Conservation (phyloP, 2,113 vertebrate species). For the Cinclus cinclus region DNA sequence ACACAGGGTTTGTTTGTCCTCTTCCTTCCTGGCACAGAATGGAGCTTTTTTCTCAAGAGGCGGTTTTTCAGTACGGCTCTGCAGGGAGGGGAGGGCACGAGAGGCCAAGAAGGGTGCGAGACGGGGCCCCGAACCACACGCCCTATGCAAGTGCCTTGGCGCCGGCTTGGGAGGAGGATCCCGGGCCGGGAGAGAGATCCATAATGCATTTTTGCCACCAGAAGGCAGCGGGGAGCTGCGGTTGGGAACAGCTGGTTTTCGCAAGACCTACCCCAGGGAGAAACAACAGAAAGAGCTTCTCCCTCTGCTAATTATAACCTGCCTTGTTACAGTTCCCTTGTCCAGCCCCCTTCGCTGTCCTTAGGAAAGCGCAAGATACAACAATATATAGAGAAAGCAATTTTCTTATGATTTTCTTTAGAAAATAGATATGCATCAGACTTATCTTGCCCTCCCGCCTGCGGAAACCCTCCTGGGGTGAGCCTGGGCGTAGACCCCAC, state of each 20-base stretch:
- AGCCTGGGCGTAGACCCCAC: background rate
- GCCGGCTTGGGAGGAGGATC: background rate
- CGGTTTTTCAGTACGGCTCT: background rate
- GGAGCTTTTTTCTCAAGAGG: background rate
- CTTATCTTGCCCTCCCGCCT: background rate
- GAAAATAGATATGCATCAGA: background rate
- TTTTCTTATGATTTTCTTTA: background rate
- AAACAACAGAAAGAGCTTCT: background rate
- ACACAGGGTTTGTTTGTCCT: background rate
- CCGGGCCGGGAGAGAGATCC: background rate
- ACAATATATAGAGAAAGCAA: background rate
- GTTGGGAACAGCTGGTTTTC: background rate
- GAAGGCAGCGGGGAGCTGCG: slow-evolving; percentile 49
- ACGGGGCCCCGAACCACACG: background rate
- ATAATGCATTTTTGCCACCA: slow-evolving; percentile 42
- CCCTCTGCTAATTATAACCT: background rate
- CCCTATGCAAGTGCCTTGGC: background rate
- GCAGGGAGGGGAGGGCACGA: background rate
- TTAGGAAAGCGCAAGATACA: background rate
- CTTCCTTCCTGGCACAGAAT: background rate
- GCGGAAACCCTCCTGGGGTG: background rate
- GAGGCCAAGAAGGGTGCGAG: background rate
- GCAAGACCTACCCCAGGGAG: background rate
- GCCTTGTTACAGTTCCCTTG: fast-evolving
- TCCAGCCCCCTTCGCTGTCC: background rate